Base-by-base conservation (phyloP, 2,113 vertebrate species). In the Blennius ocellaris region DNA sequence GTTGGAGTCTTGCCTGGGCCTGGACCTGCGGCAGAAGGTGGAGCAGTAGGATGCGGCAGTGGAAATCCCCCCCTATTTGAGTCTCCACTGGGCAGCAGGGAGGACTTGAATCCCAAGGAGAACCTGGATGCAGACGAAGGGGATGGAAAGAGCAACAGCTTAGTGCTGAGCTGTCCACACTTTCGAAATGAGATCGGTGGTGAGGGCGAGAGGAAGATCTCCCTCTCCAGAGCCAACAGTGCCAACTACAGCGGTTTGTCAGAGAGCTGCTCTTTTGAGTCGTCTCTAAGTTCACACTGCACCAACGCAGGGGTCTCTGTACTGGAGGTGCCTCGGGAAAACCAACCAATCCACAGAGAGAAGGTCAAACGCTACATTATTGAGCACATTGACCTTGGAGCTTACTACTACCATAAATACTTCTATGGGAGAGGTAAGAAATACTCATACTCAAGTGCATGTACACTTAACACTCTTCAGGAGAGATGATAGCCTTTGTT, bases 341-440 rank as follows among this genome's bases (percentile, higher is more conserved):
- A 92, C 89, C 97, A 99, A 85, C 95, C 97, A 5, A 94, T 98
- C 74, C 97, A 98, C 89, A 91, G 97, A 74, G 97, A 99, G 92
- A 99, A 99, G 84, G 97, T 99, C 82, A 98, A 97, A 73, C 95
- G 97, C 78, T 99, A 98, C 90, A 96, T 99, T 90, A 99, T 99
- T 11, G 97, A 99, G 17, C 97, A 99, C 84, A 96, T 99, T 49
- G 97, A 99, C 91, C 95, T 99, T 2, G 97, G 97, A 66, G 97
- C 97, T 0, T 99, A 98, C 90, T 99, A 99, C 76, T 99, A 98
- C 92, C 96, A 96, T 78, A 99, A 97, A 82, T 97, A 94, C 92
- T 99, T 99, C 94, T 97, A 97, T 3, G 97, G 96, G 49, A 97
- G 92, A 98, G 97, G 97, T 99, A 95, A 95, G 80, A 6, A 52